phyloP scores from a whole-genome alignment of 2,113 vertebrate species.

The Pipra filicauda region DNA sequence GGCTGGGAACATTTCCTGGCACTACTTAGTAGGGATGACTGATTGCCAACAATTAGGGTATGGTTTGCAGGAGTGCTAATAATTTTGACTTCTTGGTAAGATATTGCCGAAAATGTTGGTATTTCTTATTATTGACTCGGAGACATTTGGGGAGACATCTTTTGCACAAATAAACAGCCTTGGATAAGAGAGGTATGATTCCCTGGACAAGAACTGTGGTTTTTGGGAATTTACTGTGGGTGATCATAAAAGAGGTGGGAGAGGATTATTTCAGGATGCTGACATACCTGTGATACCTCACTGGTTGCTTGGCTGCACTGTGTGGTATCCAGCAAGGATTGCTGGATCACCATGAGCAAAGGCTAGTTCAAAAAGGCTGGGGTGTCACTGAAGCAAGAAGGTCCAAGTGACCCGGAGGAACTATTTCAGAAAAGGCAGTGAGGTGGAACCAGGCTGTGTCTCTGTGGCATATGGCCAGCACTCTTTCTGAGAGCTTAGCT shows the following conservation, averaged over 20 bases:
- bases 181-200: background rate
- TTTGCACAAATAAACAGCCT: background rate
- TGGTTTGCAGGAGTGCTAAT: background rate
- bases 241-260: background rate
- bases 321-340: rapidly evolving
- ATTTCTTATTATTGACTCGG: background rate
- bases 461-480: background rate
- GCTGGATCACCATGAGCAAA: background rate
- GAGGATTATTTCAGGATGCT: background rate
- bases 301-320: rapidly evolving
- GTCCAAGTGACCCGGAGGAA: background rate
- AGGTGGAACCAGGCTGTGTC: background rate
- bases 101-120: background rate
- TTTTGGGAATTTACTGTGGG: background rate
- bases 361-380: background rate
- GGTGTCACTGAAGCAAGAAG: background rate
- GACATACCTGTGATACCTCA: background rate
- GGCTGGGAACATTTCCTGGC: background rate
- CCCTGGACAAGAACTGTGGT: background rate
- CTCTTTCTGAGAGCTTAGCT: background rate
- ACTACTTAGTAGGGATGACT: background rate
- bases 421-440: background rate
- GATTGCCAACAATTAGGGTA: background rate
- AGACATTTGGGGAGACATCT: background rate
- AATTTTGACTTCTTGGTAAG: background rate